These are phyloP conservation scores for Cheiracanthium punctorium DNA, from an alignment of 2,888 invertebrate species.

Conservation along the genomic window DNA sequence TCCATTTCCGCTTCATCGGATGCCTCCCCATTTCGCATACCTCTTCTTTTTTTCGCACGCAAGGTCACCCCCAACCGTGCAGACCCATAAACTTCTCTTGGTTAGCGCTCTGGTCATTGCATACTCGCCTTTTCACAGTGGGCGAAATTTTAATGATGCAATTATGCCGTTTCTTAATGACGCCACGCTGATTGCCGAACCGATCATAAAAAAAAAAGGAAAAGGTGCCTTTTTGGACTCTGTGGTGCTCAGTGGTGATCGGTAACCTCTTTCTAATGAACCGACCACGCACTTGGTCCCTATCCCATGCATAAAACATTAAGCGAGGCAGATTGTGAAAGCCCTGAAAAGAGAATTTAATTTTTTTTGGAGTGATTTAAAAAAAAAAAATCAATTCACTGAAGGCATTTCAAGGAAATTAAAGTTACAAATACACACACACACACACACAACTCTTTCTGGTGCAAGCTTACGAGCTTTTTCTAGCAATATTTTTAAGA, in stretches of 20 bases:
- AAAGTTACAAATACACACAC: no score
- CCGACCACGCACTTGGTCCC: conserved; percentile 12
- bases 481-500: no score
- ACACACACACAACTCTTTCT: no score
- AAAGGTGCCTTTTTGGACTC: conserved; percentile 45
- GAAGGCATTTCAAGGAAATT: no score
- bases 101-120: conserved; percentile 55
- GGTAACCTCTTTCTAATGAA: conserved; percentile 38
- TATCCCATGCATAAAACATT: conserved; percentile 42
- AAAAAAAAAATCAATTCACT: no score
- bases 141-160: conserved; percentile 66
- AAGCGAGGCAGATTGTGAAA: neutral
- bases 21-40: neutral
- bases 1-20: conserved; percentile 5
- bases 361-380: no score
- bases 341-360: no score
- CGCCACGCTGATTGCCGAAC: conserved; percentile 26
- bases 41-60: neutral
- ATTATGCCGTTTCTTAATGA: conserved; percentile 44
- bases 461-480: no score
- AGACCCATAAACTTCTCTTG: neutral
- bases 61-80: neutral
- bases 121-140: conserved; percentile 28
- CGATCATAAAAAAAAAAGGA: conserved; percentile 7
- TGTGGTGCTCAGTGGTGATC: conserved; percentile 28